Percentiles rank a stretch among this genome's conserved stretches.
phyloP scores from a whole-genome alignment of 2,888 invertebrate genomes.

The Meta bourneti region DNA sequence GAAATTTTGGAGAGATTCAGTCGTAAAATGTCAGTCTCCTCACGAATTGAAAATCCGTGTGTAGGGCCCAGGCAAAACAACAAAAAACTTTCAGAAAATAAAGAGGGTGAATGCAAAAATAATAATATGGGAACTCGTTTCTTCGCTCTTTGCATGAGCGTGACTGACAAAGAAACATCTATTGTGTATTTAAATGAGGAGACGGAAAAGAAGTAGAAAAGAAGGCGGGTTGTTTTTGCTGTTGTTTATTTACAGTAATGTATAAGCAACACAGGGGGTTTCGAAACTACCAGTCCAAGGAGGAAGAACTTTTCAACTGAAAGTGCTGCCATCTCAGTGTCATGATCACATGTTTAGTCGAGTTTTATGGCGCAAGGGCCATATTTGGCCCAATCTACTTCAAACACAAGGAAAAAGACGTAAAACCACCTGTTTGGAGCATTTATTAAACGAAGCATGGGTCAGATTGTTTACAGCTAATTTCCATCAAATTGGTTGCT shows the following conservation, averaged over 20 bases:
- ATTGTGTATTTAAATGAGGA: slow-evolving; percentile 65
- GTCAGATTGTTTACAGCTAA: too few species aligned
- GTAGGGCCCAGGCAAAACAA: slow-evolving; percentile 6
- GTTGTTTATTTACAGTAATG: too few species aligned
- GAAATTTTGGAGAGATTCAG: slow-evolving; percentile 60
- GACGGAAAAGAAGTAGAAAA: slow-evolving; percentile 21
- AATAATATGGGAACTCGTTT: slow-evolving; percentile 15
- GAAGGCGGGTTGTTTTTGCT: slow-evolving; percentile 1
- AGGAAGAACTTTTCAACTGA: not conserved
- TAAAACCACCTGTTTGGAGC: too few species aligned
- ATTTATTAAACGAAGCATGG: too few species aligned
- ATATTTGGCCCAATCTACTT: too few species aligned
- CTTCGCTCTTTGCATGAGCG: slow-evolving; percentile 13
- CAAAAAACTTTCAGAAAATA: slow-evolving; percentile 50
- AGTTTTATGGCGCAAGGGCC: too few species aligned
- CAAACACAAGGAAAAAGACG: too few species aligned
- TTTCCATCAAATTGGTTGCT: too few species aligned
- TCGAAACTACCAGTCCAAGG: not conserved
- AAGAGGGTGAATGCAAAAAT: slow-evolving; percentile 16
- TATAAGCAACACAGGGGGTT: slow-evolving; percentile 13
- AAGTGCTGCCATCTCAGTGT: too few species aligned
- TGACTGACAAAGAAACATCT: slow-evolving; percentile 61
- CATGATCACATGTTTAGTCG: too few species aligned
- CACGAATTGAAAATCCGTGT: slow-evolving; percentile 57
- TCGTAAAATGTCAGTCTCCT: slow-evolving; percentile 66